Evolutionary conservation across 2,113 vertebrate species (phyloP).

Genomic region (Anolis sagrei): DNA sequence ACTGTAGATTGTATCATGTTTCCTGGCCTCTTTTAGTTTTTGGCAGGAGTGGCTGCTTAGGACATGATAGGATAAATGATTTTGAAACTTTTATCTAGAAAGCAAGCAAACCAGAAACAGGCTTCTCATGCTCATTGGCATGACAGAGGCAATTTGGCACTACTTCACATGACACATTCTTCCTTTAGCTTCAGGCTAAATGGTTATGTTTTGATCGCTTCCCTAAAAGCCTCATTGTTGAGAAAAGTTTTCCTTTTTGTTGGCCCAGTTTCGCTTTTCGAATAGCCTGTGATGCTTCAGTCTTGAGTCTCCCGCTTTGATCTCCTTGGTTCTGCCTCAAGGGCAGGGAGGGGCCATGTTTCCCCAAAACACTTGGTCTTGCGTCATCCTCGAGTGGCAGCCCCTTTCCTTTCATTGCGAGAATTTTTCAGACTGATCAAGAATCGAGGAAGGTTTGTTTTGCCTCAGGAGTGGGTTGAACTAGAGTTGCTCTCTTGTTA

Average conservation of each 20-base stretch:
- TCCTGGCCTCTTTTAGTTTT: no score
- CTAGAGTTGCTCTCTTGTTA: no score
- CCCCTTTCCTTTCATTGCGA: neutral
- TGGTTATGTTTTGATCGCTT: fast-evolving
- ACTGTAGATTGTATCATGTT: no score
- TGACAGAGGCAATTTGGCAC: neutral
- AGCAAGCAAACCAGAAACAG: no score
- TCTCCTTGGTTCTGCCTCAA: neutral
- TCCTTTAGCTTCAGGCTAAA: fast-evolving
- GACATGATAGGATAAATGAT: neutral
- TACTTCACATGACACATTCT: conserved; percentile 17
- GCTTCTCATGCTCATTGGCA: neutral
- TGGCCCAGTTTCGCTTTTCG: neutral
- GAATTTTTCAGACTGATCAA: neutral
- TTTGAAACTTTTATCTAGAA: neutral
- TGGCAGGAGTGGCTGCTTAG: neutral
- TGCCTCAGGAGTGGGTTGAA: neutral
- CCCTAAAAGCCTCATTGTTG: neutral
- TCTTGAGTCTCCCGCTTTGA: neutral
- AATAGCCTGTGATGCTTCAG: fast-evolving
- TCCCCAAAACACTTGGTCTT: neutral
- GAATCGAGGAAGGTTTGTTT: neutral
- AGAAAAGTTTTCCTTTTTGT: fast-evolving
- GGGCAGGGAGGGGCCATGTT: neutral
- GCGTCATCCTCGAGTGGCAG: neutral